These are phyloP conservation scores for Callipepla californica DNA, from an alignment of 2,113 vertebrate species.

Conservation along the genomic window DNA sequence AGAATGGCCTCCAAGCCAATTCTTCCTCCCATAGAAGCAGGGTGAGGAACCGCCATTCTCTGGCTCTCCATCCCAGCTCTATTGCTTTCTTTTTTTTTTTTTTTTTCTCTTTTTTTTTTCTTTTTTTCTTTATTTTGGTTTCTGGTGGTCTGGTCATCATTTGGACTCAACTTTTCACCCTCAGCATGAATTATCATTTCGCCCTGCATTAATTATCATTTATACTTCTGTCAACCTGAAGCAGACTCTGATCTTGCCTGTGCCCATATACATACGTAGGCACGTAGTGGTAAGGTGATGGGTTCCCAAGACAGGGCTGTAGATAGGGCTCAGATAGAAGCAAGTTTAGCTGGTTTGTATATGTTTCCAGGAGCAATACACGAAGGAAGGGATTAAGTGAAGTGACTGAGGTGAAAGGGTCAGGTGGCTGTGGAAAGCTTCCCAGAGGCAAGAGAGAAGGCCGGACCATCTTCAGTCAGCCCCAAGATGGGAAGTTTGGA, in stretches of 20 bases:
- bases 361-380: neutral
- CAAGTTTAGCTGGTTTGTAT: neutral
- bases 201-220: accelerated
- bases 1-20: neutral
- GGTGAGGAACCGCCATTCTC: neutral
- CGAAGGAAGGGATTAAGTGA: neutral
- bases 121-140: neutral
- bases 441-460: neutral
- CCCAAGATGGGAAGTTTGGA: slow-evolving; percentile 18
- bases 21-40: neutral
- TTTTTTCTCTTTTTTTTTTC: neutral
- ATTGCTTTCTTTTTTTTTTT: neutral
- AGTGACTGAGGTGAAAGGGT: neutral
- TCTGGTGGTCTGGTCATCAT: neutral
- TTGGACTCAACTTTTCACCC: neutral
- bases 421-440: neutral
- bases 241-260: accelerated
- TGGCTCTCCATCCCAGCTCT: neutral
- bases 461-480: neutral
- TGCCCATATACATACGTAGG: accelerated
- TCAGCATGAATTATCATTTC: accelerated
- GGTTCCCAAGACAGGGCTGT: accelerated
- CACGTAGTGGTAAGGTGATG: accelerated
- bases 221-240: neutral
- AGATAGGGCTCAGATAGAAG: accelerated